Evolutionary conservation across 1,140 invertebrate species (phyloP).

Genomic region (Brachionus rubens): DNA sequence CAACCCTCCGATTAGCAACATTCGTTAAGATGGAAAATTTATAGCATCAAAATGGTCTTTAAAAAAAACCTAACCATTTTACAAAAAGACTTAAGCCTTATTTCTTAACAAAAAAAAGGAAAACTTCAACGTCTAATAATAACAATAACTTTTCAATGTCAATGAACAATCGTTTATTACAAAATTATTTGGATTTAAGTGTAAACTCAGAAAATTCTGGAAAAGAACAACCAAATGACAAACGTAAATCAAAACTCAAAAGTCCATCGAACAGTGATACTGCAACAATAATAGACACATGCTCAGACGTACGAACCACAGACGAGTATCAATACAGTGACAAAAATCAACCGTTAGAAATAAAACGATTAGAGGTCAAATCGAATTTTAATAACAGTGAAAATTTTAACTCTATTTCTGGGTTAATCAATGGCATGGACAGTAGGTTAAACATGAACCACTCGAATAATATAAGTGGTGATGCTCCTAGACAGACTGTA

Average conservation of each 20-base stretch:
- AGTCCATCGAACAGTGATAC: not conserved
- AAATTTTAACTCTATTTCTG: conserved; percentile 26
- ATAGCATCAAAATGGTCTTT: no score
- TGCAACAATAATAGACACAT: conserved; percentile 20
- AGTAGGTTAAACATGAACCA: conserved; percentile 16
- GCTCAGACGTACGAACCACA: not conserved
- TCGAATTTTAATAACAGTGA: conserved; percentile 1
- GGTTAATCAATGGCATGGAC: not conserved
- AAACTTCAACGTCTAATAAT: not conserved
- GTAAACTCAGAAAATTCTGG: conserved; percentile 16
- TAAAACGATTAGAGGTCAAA: not conserved
- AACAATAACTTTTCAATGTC: conserved; percentile 35
- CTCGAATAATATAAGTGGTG: not conserved
- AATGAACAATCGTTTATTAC: conserved; percentile 28
- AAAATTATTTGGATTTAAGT: conserved; percentile 46
- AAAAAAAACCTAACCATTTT: no score
- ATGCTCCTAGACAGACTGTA: not conserved
- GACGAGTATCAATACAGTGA: conserved; percentile 15
- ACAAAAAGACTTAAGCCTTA: not conserved
- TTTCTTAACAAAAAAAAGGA: not conserved
- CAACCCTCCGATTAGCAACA: no score
- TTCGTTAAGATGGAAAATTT: no score
- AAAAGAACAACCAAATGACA: conserved; percentile 1
- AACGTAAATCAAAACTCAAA: conserved; percentile 9
- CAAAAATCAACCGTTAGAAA: not conserved